Conservation (phyloP, 2,888 invertebrate genomes). For the Acanthosepion esculentum region DNA sequence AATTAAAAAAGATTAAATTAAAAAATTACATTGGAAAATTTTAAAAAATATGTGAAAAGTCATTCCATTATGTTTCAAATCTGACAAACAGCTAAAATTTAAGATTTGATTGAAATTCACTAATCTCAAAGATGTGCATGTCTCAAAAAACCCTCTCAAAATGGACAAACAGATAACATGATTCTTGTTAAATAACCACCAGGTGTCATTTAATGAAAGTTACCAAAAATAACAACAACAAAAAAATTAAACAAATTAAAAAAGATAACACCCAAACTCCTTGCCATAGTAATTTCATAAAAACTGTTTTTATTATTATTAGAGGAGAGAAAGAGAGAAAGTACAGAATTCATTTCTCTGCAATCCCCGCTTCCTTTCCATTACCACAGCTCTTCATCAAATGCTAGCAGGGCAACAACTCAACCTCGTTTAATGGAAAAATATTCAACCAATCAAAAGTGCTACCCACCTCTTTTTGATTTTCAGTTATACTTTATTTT, state of each 20-base stretch:
- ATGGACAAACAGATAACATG: slow-evolving; percentile 1
- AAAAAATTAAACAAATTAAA: not conserved
- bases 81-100: not conserved
- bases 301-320: not conserved
- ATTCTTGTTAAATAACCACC: not conserved
- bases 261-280: not conserved
- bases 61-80: not conserved
- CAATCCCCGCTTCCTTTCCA: not conserved
- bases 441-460: not conserved
- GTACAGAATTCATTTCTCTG: not conserved
- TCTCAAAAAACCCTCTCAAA: not conserved
- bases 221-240: not conserved
- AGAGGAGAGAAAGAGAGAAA: not conserved
- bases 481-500: not conserved
- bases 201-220: not conserved
- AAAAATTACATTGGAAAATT: not conserved
- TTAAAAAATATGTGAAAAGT: not conserved
- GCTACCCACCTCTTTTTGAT: not conserved
- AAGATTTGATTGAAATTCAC: slow-evolving; percentile 21
- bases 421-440: not conserved
- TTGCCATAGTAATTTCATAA: not conserved
- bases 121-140: not conserved
- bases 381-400: not conserved
- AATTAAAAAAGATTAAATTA: not conserved
- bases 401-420: not conserved